These are phyloP conservation scores for Eulithis prunata DNA, from an alignment of 2,888 invertebrate genomes.

Conservation along the genomic window DNA sequence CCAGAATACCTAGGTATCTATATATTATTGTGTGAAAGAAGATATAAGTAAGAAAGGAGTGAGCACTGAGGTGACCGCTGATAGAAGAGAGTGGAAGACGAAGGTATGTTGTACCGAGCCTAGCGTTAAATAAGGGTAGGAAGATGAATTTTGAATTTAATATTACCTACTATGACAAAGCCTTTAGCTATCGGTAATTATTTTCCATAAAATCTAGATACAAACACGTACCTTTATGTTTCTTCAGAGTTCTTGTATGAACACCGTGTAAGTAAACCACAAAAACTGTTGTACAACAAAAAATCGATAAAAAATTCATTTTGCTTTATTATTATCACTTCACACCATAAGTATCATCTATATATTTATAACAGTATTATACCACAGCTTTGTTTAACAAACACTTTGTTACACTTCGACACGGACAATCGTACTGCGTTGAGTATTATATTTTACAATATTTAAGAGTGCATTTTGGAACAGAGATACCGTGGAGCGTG, in stretches of 20 bases:
- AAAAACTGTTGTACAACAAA: constrained; percentile 19
- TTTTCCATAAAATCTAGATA: too few relatives aligned
- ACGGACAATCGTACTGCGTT: constrained; percentile 57
- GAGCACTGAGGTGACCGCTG: too few relatives aligned
- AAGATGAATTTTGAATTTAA: too few relatives aligned
- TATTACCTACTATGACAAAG: too few relatives aligned
- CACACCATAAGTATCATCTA: background rate
- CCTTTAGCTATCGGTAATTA: too few relatives aligned
- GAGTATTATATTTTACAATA: constrained; percentile 61
- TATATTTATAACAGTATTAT: constrained; percentile 1
- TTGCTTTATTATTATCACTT: constrained; percentile 5
- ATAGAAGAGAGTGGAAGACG: too few relatives aligned
- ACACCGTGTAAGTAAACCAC: constrained; percentile 30
- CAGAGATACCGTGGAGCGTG: constrained; percentile 59
- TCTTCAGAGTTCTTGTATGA: constrained; percentile 26
- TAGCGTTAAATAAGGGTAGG: too few relatives aligned
- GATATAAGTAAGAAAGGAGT: too few relatives aligned
- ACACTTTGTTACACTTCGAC: constrained; percentile 43
- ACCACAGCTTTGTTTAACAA: background rate
- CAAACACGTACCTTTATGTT: constrained; percentile 24
- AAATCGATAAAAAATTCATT: constrained; percentile 19
- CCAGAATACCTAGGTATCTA: too few relatives aligned
- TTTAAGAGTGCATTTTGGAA: constrained; percentile 70
- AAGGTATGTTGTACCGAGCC: too few relatives aligned
- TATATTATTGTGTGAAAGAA: too few relatives aligned